phyloP scores from a whole-genome alignment of 2,797 vertebrate genomes.

The Iguana delicatissima region DNA sequence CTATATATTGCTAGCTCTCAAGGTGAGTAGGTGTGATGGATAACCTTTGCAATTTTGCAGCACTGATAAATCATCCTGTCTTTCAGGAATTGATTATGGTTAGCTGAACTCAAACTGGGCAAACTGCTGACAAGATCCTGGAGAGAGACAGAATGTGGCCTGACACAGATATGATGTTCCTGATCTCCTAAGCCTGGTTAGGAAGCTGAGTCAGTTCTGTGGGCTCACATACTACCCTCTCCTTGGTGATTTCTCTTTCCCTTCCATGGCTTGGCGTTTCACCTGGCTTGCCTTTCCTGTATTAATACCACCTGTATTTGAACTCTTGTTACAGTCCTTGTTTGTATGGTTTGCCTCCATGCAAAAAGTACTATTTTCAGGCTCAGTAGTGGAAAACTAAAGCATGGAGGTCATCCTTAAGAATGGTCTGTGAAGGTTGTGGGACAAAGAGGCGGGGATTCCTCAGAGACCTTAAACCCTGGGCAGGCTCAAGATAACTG shows the following conservation, averaged over 20 bases:
- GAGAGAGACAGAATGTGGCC: neutral
- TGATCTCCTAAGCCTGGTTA: neutral
- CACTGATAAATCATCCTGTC: constrained; percentile 22
- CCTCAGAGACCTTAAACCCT: too few species aligned
- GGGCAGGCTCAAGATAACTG: too few species aligned
- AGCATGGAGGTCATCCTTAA: neutral
- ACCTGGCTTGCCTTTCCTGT: too few species aligned
- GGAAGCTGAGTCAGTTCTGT: neutral
- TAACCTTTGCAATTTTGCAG: constrained; percentile 26
- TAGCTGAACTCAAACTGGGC: neutral
- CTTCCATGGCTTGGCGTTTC: neutral
- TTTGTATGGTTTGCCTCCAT: neutral
- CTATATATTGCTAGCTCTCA: constrained; percentile 15
- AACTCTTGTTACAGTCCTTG: neutral
- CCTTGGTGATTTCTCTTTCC: neutral
- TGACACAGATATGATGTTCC: neutral
- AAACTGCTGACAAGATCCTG: neutral
- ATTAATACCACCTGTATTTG: neutral
- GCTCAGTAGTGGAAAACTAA: too few species aligned
- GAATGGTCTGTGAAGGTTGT: too few species aligned
- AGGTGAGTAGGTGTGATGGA: constrained; percentile 31
- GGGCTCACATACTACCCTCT: neutral
- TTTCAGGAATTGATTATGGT: constrained; percentile 38
- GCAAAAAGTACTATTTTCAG: too few species aligned
- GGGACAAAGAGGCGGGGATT: too few species aligned